These are phyloP conservation scores for Poeciliopsis retropinna DNA, from an alignment of 2,113 vertebrate genomes.

Conservation along the genomic window DNA sequence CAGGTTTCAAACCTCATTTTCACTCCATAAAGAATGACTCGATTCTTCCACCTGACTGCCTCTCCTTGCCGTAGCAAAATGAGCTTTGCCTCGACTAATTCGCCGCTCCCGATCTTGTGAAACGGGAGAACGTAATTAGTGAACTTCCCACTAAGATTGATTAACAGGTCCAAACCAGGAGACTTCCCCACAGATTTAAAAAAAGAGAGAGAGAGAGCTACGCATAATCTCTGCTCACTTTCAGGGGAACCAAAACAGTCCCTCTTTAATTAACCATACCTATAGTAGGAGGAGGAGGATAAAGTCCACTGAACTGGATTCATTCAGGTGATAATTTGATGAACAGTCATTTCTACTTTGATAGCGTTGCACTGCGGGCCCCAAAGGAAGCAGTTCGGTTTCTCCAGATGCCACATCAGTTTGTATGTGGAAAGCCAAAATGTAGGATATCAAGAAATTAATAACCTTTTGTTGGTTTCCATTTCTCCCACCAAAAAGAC, in stretches of 20 bases:
- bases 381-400: conserved; percentile 11
- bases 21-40: conserved; percentile 54
- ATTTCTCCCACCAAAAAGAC: conserved; percentile 18
- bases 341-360: conserved; percentile 46
- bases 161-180: conserved; percentile 54
- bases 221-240: conserved; percentile 39
- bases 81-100: conserved; percentile 24
- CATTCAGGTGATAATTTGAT: conserved; percentile 36
- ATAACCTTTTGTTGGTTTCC: conserved; percentile 1
- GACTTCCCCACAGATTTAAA: conserved; percentile 60
- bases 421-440: conserved; percentile 27
- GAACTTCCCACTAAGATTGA: conserved; percentile 57
- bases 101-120: conserved; percentile 23
- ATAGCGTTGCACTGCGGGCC: not conserved
- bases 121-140: conserved; percentile 59
- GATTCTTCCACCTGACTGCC: conserved; percentile 41
- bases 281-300: conserved; percentile 21
- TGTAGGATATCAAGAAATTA: conserved; percentile 14
- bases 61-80: conserved; percentile 35
- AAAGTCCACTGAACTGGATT: conserved; percentile 6
- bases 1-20: conserved; percentile 39
- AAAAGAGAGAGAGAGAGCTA: conserved; percentile 3
- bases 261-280: conserved; percentile 64
- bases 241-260: conserved; percentile 36
- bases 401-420: conserved; percentile 39